Evolutionary conservation across 2,797 vertebrate genomes (phyloP).

Genomic region (Echeneis naucrates): DNA sequence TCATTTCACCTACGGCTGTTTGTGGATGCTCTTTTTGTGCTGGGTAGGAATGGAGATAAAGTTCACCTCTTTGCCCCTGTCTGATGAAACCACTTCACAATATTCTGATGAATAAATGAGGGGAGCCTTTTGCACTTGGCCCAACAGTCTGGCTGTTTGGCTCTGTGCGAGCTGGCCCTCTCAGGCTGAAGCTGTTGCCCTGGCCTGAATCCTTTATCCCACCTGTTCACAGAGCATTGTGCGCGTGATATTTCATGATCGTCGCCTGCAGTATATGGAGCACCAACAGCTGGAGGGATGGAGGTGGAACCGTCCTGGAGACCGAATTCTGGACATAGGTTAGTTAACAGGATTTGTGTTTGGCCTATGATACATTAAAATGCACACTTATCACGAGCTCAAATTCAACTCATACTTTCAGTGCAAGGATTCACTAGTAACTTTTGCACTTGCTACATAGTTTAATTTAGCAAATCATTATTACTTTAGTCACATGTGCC

Average conservation of each 20-base stretch:
- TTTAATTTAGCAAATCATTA: too few relatives aligned
- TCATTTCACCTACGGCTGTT: not conserved
- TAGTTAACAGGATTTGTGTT: slow-evolving; percentile 52
- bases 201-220: slow-evolving; percentile 26
- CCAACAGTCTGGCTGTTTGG: slow-evolving; percentile 38
- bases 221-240: slow-evolving; percentile 89
- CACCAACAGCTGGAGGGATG: slow-evolving; percentile 96
- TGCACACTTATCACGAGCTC: not conserved
- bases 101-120: slow-evolving; percentile 10
- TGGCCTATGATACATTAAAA: not conserved
- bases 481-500: too few relatives aligned
- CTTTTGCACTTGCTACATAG: too few relatives aligned
- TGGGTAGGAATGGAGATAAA: slow-evolving; percentile 15
- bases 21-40: not conserved
- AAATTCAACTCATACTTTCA: not conserved
- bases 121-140: slow-evolving; percentile 25
- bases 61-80: not conserved
- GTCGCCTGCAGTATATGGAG: slow-evolving; percentile 93
- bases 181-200: not conserved
- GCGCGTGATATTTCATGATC: slow-evolving; percentile 94
- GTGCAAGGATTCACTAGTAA: not conserved
- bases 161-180: slow-evolving; percentile 22
- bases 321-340: slow-evolving; percentile 95
- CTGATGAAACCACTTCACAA: slow-evolving; percentile 6
- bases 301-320: slow-evolving; percentile 94